Percentiles rank a stretch among this genome's conserved stretches.
Conservation (phyloP, 1,140 invertebrate species). For the Planococcus citri region DNA sequence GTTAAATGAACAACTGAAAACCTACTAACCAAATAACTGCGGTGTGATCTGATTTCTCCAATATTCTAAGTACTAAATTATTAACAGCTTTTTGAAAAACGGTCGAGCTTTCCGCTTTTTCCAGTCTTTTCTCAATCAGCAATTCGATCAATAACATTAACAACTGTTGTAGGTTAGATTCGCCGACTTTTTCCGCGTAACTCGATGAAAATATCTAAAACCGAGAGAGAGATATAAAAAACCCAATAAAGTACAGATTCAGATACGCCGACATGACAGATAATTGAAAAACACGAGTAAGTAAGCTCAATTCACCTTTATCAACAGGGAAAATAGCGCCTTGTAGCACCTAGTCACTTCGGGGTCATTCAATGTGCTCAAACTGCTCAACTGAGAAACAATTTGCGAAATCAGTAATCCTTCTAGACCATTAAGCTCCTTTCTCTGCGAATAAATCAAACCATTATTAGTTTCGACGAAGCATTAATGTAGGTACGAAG, state of each 20-base stretch:
- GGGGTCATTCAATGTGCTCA: constrained; percentile 27
- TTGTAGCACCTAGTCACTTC: constrained; percentile 28
- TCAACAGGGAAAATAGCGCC: constrained; percentile 26
- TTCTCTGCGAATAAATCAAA: not conserved
- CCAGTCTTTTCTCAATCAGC: constrained; percentile 27
- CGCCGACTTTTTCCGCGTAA: constrained; percentile 26
- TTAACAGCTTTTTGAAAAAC: constrained; percentile 30
- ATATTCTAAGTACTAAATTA: constrained; percentile 28
- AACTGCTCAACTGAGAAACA: constrained; percentile 24
- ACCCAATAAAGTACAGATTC: not conserved
- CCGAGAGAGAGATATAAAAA: too few relatives aligned
- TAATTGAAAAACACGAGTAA: not conserved
- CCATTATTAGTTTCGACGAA: too few relatives aligned
- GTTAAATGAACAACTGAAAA: not conserved
- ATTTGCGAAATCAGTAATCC: constrained; percentile 24
- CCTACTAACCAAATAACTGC: constrained; percentile 27
- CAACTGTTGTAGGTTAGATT: constrained; percentile 24
- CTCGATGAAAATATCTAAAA: constrained; percentile 26
- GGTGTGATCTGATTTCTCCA: constrained; percentile 30
- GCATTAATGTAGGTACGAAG: too few relatives aligned
- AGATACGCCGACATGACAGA: not conserved
- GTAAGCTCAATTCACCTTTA: constrained; percentile 28
- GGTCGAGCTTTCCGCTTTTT: constrained; percentile 24
- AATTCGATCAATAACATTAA: constrained; percentile 26
- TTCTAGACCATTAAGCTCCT: constrained; percentile 4